Evolutionary conservation across 2,797 vertebrate genomes (phyloP).

Genomic region (Sebastes flavidus): DNA sequence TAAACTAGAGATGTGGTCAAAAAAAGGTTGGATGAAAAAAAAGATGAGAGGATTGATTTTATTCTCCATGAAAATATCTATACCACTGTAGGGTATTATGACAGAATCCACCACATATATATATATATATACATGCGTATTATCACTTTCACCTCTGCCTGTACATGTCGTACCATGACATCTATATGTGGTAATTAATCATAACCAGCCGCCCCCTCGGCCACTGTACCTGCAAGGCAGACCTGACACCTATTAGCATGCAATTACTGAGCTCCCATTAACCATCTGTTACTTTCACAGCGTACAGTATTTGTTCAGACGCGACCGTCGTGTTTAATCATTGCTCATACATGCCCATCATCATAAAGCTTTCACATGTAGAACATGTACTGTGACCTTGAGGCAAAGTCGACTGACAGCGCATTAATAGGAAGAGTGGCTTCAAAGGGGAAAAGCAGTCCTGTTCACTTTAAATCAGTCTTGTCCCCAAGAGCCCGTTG

Average conservation of each 20-base stretch:
- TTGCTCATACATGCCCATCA: background rate
- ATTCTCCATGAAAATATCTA: background rate
- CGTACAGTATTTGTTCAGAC: background rate
- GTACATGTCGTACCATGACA: conserved; percentile 12
- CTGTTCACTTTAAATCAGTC: background rate
- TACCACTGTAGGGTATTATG: background rate
- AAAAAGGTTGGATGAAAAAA: background rate
- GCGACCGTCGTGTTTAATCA: background rate
- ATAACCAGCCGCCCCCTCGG: background rate
- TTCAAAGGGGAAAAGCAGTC: background rate
- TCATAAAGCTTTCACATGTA: background rate
- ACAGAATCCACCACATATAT: background rate
- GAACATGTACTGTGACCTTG: background rate
- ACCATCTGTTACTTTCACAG: conserved; percentile 25
- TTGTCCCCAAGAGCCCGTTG: background rate
- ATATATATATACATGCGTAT: background rate
- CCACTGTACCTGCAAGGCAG: background rate
- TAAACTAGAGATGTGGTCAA: background rate
- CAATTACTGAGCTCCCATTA: conserved; percentile 17
- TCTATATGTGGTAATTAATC: conserved; percentile 24
- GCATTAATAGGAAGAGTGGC: background rate
- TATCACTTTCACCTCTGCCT: conserved; percentile 8
- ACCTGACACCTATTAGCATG: conserved; percentile 14
- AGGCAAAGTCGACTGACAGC: background rate
- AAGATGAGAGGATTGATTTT: background rate